Percentiles rank a stretch among this genome's conserved stretches.
These are phyloP conservation scores for Erithacus rubecula DNA, from an alignment of 2,797 vertebrate genomes.

Conservation along the genomic window DNA sequence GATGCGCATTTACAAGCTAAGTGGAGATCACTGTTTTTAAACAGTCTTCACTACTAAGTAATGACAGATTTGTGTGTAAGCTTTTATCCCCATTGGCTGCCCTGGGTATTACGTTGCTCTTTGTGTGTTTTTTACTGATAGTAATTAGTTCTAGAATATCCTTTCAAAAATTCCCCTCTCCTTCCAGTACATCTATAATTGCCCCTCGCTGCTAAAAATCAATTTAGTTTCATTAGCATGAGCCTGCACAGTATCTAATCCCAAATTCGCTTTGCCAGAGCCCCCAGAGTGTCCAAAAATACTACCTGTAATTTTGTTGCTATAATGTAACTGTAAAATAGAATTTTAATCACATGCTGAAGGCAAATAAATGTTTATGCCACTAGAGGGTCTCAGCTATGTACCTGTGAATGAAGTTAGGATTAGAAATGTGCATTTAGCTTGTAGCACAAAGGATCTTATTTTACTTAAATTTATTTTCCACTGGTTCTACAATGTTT, in stretches of 20 bases:
- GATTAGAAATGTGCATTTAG: background rate
- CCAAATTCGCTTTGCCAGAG: background rate
- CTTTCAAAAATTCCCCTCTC: conserved; percentile 21
- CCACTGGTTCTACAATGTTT: background rate
- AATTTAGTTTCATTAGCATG: conserved; percentile 1
- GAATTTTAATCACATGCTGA: background rate
- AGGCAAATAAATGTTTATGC: background rate
- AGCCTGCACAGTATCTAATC: background rate
- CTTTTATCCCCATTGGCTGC: conserved; percentile 17
- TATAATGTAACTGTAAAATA: background rate
- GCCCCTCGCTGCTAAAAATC: conserved; percentile 19
- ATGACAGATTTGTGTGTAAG: background rate
- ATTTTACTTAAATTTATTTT: background rate
- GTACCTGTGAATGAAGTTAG: background rate
- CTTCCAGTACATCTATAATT: background rate
- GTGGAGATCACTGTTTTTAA: conserved; percentile 57
- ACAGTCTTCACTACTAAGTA: conserved; percentile 50
- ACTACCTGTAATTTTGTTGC: conserved; percentile 9
- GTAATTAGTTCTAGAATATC: conserved; percentile 41
- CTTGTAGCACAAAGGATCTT: background rate
- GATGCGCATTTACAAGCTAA: conserved; percentile 47
- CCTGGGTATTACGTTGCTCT: conserved; percentile 11
- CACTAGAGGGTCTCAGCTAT: conserved; percentile 70
- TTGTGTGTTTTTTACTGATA: background rate
- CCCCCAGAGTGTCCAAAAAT: background rate